Conservation (phyloP, 2,797 vertebrate species). For the Phrynocephalus guinanensis region DNA sequence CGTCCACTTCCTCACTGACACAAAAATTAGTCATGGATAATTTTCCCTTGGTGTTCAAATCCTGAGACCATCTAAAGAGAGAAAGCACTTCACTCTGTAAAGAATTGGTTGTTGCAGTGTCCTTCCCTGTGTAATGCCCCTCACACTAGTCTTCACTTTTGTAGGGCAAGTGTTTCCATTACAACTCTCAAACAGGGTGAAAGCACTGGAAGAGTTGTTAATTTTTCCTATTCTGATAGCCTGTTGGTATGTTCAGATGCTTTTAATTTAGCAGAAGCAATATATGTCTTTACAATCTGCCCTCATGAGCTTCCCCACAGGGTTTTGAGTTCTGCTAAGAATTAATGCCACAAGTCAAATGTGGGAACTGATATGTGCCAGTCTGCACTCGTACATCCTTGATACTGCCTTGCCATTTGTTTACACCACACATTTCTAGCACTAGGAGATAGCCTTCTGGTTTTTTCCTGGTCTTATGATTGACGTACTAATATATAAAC, state of each 20-base stretch:
- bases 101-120: neutral
- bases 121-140: neutral
- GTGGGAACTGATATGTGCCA: neutral
- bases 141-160: neutral
- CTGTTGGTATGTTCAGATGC: neutral
- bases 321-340: neutral
- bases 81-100: too few species aligned
- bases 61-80: too few species aligned
- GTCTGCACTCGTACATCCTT: too few species aligned
- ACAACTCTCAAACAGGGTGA: neutral
- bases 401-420: neutral
- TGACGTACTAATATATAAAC: constrained; percentile 20
- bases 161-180: neutral
- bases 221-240: neutral
- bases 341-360: neutral
- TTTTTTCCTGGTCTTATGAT: neutral
- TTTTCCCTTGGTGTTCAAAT: too few species aligned
- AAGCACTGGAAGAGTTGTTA: neutral
- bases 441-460: neutral
- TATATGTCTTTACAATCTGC: neutral
- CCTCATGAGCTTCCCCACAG: neutral
- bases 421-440: neutral
- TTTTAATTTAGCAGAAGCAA: neutral
- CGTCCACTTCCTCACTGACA: too few species aligned
- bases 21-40: too few species aligned